Evolutionary conservation across 2,113 vertebrate species (phyloP).

Genomic region (Syngnathus typhle): DNA sequence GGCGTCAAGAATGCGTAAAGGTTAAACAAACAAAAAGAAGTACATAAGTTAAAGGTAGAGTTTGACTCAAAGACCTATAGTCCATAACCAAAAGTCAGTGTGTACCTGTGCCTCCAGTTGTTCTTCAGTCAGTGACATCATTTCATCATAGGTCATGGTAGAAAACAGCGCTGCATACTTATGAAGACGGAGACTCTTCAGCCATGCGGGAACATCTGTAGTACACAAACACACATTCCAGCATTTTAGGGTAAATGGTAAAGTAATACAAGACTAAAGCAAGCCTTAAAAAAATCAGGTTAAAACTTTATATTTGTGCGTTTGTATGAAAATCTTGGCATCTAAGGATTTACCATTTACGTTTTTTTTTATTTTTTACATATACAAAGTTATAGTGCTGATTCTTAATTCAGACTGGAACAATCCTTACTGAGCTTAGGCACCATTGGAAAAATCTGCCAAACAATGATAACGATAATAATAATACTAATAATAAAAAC

Average conservation of each 20-base stretch:
- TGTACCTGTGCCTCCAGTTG: conserved; percentile 90
- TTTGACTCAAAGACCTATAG: background rate
- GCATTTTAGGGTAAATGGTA: background rate
- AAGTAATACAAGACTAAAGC: background rate
- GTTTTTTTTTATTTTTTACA: too few species aligned
- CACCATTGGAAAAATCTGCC: too few species aligned
- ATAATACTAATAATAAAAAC: too few species aligned
- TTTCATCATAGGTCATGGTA: conserved; percentile 94
- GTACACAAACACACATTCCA: background rate
- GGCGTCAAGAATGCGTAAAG: background rate
- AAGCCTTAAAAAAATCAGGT: background rate
- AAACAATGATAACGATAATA: too few species aligned
- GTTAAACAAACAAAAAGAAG: background rate
- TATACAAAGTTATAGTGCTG: too few species aligned
- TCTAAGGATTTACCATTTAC: too few species aligned
- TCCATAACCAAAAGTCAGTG: background rate
- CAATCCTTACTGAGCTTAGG: too few species aligned
- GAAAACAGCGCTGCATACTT: conserved; percentile 96
- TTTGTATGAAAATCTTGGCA: too few species aligned
- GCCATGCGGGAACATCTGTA: conserved; percentile 93
- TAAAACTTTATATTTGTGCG: background rate
- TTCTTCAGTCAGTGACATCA: conserved; percentile 94
- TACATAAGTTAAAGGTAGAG: background rate
- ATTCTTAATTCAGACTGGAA: too few species aligned
- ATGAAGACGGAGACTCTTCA: conserved; percentile 96